A percentile compares a stretch with the other conserved stretches of the same genome.
phyloP scores from a whole-genome alignment of 2,888 invertebrate genomes.

The Morpho helenor region DNA sequence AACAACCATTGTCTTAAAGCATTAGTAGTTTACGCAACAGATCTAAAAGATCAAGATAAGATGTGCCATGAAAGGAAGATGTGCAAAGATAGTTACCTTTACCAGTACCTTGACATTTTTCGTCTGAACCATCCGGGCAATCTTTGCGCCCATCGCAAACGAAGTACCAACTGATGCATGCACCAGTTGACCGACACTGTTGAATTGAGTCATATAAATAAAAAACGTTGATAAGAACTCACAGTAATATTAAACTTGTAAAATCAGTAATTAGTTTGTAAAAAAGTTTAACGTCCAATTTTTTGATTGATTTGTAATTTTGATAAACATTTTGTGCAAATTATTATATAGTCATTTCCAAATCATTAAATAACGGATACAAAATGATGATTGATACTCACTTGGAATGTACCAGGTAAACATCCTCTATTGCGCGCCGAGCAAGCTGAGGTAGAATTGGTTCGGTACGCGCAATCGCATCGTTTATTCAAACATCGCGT shows the following conservation, averaged over 20 bases:
- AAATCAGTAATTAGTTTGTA: too few species aligned
- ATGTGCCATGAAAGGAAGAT: conserved; percentile 32
- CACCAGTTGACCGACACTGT: conserved; percentile 90
- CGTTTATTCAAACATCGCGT: conserved; percentile 86
- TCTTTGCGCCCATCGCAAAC: conserved; percentile 93
- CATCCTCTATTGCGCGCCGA: conserved; percentile 88
- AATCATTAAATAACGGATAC: not conserved
- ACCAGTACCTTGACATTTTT: conserved; percentile 84
- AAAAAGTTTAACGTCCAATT: too few species aligned
- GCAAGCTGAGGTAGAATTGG: conserved; percentile 82
- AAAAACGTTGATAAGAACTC: not conserved
- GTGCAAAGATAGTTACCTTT: conserved; percentile 63
- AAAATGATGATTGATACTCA: conserved; percentile 40
- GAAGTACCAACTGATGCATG: conserved; percentile 95
- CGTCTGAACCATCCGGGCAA: conserved; percentile 92
- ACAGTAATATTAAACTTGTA: too few species aligned
- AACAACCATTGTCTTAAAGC: too few species aligned
- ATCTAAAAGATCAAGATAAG: not conserved
- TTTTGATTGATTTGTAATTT: too few species aligned
- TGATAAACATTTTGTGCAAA: not conserved
- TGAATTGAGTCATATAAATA: conserved; percentile 30
- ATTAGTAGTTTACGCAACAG: too few species aligned
- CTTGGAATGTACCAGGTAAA: conserved; percentile 91
- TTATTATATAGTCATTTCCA: not conserved
- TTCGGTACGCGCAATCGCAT: conserved; percentile 86